Evolutionary conservation across 2,113 vertebrate genomes (phyloP), one percentile per base, ranked within the genome.

Genomic region (Larimichthys crocea): DNA sequence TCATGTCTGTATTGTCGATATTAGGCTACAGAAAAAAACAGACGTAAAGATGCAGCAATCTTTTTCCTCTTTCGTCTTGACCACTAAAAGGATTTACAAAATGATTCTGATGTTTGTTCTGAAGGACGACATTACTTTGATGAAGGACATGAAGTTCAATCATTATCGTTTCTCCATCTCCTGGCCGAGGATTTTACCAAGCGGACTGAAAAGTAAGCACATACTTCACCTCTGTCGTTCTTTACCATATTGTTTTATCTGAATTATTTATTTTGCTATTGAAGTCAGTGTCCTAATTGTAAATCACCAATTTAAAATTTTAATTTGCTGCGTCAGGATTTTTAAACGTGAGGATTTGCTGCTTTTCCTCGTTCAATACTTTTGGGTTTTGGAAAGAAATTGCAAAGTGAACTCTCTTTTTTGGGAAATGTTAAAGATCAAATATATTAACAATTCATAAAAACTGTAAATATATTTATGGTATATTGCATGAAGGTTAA

Each of bases 151-250:
- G 86, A 96, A 93, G 11, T 86, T 97, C 64, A 96, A 94, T 82
- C 97, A 98, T 83, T 98, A 98, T 72, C 94, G 95, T 2, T 94
- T 98, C 88, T 99, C 97, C 26, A 95, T 98, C 75, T 98, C 97
- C n/a, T 99, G 97, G 97, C 96, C 97, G 12, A 91, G 96, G 84
- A 96, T 98, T 65, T 92, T 98, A 84, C 97, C 97, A 40, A 96
- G 91, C 0, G 97, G 97, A 22, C 65, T 96, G 46, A 96, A 91
- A 93, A 90, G 97, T 97, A 85, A 95, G 10, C 10, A 40, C 2
- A 24, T 10, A 1, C 5, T 7, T 7, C 1, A 24, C 4, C 4
- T 3, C 1, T 2, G 2, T n/a, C 12, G 3, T n/a, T 16, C 3
- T 48, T 49, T 29, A 11, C 8, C 5, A 11, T 20, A 9, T 11